Percentiles rank a stretch among this genome's conserved stretches.
phyloP scores from a whole-genome alignment of 1,140 invertebrate genomes.

The Thaumatotibia leucotreta region DNA sequence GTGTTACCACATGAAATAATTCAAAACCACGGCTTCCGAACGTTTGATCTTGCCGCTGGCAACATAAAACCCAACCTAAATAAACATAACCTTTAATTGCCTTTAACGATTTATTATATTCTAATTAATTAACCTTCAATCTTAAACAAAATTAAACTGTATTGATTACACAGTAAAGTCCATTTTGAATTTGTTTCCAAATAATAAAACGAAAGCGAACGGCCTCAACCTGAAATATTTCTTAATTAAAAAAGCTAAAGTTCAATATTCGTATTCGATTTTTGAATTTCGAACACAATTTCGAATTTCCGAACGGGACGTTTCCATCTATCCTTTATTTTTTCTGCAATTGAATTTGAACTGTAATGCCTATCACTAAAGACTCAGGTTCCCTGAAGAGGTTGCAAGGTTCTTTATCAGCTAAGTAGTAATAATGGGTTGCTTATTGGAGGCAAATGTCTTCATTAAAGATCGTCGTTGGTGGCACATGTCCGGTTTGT shows the following conservation, averaged over 20 bases:
- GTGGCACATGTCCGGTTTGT: constrained; percentile 10
- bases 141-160: background rate
- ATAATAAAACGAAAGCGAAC: background rate
- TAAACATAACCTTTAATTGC: constrained; percentile 14
- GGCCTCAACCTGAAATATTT: constrained; percentile 1
- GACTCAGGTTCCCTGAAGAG: background rate
- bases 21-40: constrained; percentile 13
- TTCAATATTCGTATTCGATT: constrained; percentile 1
- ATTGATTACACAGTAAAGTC: background rate
- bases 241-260: constrained; percentile 10
- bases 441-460: constrained; percentile 16
- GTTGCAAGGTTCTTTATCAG: constrained; percentile 9
- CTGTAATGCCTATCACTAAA: background rate
- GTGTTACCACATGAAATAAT: constrained; percentile 11
- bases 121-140: background rate
- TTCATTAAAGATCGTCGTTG: constrained; percentile 14
- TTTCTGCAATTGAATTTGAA: background rate
- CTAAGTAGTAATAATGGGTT: background rate
- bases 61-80: constrained; percentile 4
- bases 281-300: background rate
- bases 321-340: background rate
- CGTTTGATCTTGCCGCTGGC: constrained; percentile 8
- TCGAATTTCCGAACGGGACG: background rate
- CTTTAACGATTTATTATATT: constrained; percentile 12
- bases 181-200: background rate